Evolutionary conservation across 2,888 invertebrate species (phyloP), one percentile per base, ranked within the genome.

Genomic region (Octonoba sinensis): DNA sequence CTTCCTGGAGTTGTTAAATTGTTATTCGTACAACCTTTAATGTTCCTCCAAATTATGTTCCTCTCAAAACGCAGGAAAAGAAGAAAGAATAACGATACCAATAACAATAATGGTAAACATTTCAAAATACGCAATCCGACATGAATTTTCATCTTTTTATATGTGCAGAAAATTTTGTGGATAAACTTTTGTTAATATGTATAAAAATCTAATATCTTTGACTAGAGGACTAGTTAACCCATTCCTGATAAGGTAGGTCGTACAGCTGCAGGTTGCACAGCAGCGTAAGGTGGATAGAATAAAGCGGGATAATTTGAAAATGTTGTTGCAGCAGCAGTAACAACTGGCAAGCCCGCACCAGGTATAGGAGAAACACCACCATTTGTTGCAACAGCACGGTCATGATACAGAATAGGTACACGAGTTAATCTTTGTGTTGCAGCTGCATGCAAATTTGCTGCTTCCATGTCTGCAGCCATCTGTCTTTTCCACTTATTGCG

Each of bases 401-500:
- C 77, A 89, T 97, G 97, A 88, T 97, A 97, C 67, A 97, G 90
- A 84, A 97, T 96, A 0, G 97, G 97, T 15, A 97, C 97, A 77
- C 97, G 92, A 1, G 97, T 96, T 86, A 97, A 90, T 57, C 97
- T 91, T 89, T 97, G 97, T 3, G 96, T 95, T 13, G 77, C 78
- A 86, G 95, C 95, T 1, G 95, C 95, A 0, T 96, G 96, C 89
- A 90, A 87, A 84, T 89, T 90, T 59, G 89, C 89, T 1, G 90
- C 90, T 83, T 98, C 98, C 86, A 98, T 88, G 87, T 98, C 98
- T 0, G 98, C 96, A 0, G 96, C 96, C 85, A 96, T 87, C 88
- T 97, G 96, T 65, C 97, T 90, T 88, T 97, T 97, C 96, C 96
- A 97, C 88, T 97, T 97, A 89, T 97, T 97, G 71, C 96, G 91